Evolutionary conservation across 2,113 vertebrate genomes (phyloP), one percentile per base, ranked within the genome.

Genomic region (Megalops atlanticus): DNA sequence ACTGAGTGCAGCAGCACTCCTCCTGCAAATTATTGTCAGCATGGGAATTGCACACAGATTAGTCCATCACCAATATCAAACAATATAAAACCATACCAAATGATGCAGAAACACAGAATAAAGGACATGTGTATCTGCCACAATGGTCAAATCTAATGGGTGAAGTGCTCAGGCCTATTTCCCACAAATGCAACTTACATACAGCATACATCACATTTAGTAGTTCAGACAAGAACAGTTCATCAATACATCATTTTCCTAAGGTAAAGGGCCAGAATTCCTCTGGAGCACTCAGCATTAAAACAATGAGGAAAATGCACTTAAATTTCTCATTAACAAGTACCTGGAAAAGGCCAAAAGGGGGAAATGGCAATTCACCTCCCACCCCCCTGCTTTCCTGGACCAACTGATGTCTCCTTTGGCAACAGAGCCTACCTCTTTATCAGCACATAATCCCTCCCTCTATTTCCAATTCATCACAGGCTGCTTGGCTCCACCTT

Each of bases 321-420:
- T 31, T 41, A 39, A 15, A 84, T 70, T 72, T 36, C 87, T 89
- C 76, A 81, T 90, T 85, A 90, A 88, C 4, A 33, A 89, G 90
- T 89, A 82, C 87, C 85, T 87, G 86, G 83, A 47, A n/a, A 85
- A 87, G 86, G 77, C 36, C 58, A 85, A 85, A 81, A 79, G 82
- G 79, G 49, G 79, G 47, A 58, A 16, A 35, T 8, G n/a, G 31
- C 24, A 64, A 54, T 72, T 27, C 12, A 21, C 35, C 47, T 39
- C 24, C 31, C 64, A 12, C 69, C 6, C 31, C 72, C 16, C 27
- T 33, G 52, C 49, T 31, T 72, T 33, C 79, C 39, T 21, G 31
- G 78, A 12, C 45, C 1, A 27, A 24, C 24, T 39, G 24, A 6
- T 21, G 27, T 43, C 79, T 40, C 79, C 38, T 24, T 36, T n/a